These are phyloP conservation scores for Trypoxylus dichotomus DNA, from an alignment of 1,140 invertebrate genomes.

Conservation along the genomic window DNA sequence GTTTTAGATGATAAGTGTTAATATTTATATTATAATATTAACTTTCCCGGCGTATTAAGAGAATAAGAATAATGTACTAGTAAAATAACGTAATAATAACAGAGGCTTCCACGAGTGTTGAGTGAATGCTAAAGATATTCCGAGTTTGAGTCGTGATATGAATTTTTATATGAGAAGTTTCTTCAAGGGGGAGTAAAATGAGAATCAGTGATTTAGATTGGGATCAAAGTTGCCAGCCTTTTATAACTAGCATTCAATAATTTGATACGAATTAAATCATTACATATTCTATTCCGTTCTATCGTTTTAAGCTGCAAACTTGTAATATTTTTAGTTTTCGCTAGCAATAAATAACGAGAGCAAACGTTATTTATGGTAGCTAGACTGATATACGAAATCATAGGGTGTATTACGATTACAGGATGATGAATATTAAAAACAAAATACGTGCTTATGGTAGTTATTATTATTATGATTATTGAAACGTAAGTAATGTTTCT, in stretches of 20 bases:
- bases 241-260: too few species aligned
- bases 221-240: too few species aligned
- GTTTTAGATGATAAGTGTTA: conserved; percentile 19
- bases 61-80: neutral
- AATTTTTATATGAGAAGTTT: too few species aligned
- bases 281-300: too few species aligned
- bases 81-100: too few species aligned
- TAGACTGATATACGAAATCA: conserved; percentile 14
- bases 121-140: too few species aligned
- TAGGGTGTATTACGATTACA: conserved; percentile 9
- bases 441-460: conserved; percentile 7
- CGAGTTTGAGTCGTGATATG: too few species aligned
- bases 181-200: too few species aligned
- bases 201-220: too few species aligned
- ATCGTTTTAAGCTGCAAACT: too few species aligned
- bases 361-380: conserved; percentile 21
- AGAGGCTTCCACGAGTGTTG: too few species aligned
- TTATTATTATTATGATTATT: conserved; percentile 2
- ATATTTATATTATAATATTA: conserved; percentile 23
- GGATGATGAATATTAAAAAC: neutral
- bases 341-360: neutral
- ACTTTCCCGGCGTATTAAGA: neutral
- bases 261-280: too few species aligned
- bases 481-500: neutral
- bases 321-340: neutral